A percentile compares a stretch with the other conserved stretches of the same genome.
Conservation (phyloP, 2,888 invertebrate species). For the Lissocephala sabroskyi region DNA sequence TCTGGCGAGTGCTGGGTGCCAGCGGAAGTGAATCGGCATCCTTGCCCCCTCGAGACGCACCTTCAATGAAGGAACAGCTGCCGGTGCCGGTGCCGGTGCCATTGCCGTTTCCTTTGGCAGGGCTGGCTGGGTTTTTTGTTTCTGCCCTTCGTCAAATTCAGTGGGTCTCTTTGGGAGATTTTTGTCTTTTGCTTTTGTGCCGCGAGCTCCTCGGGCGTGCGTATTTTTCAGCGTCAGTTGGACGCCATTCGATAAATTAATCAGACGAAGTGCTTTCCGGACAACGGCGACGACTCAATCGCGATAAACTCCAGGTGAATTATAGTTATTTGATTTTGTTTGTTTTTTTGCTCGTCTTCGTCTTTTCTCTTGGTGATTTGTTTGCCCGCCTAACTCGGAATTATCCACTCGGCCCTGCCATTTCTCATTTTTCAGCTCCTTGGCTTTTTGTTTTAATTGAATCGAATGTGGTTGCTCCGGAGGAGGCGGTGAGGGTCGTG, state of each 20-base stretch:
- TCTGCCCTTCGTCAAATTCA: slow-evolving; percentile 8
- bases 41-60: too few relatives aligned
- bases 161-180: slow-evolving; percentile 23
- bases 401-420: neutral
- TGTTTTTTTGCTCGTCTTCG: too few relatives aligned
- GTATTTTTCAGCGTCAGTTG: slow-evolving; percentile 23
- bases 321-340: slow-evolving; percentile 63
- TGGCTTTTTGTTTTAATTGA: neutral
- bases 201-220: slow-evolving; percentile 5
- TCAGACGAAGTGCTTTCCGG: slow-evolving; percentile 53
- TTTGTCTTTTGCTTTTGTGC: slow-evolving; percentile 29
- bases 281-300: slow-evolving; percentile 41
- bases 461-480: too few relatives aligned
- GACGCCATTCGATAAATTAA: slow-evolving; percentile 59
- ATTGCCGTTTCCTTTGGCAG: neutral
- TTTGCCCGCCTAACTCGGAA: slow-evolving; percentile 21
- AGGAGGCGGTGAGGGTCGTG: too few relatives aligned
- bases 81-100: neutral
- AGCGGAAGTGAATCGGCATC: neutral
- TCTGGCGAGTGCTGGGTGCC: slow-evolving; percentile 15
- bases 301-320: slow-evolving; percentile 61
- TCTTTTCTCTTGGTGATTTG: slow-evolving; percentile 61
- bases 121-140: neutral
- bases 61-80: too few relatives aligned
- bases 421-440: too few relatives aligned